Evolutionary conservation across 2,113 vertebrate genomes (phyloP).

Genomic region (Ailurus styani): DNA sequence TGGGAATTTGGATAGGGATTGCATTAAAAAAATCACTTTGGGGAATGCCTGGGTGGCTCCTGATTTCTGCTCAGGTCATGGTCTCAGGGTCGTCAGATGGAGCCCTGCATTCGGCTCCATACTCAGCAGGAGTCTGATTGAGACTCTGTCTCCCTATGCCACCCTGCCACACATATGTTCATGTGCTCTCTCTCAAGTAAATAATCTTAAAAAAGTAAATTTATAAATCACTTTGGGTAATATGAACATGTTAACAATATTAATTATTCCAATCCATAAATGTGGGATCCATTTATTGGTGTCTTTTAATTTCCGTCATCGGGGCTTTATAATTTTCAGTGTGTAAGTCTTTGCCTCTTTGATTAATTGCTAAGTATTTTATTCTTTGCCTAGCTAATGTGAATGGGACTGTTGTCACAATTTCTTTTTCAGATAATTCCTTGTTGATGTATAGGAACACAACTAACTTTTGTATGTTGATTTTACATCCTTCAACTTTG

Average conservation of each 20-base stretch:
- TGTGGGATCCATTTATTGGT: not conserved
- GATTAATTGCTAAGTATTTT: not conserved
- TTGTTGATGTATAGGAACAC: not conserved
- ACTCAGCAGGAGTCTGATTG: not conserved
- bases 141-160: not conserved
- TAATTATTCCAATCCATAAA: not conserved
- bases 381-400: not conserved
- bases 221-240: not conserved
- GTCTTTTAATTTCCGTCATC: not conserved
- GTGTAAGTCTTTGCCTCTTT: not conserved
- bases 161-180: not conserved
- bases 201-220: not conserved
- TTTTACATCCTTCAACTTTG: not conserved
- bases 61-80: not conserved
- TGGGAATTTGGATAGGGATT: not conserved
- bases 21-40: not conserved
- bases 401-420: not conserved
- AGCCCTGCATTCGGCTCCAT: not conserved
- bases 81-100: not conserved
- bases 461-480: not conserved
- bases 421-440: not conserved
- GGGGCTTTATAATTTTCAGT: not conserved
- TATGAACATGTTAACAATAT: not conserved
- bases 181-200: not conserved
- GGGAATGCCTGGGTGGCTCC: not conserved